Base-by-base conservation (phyloP, 2,797 vertebrate species). In the Chelidonichthys spinosus region DNA sequence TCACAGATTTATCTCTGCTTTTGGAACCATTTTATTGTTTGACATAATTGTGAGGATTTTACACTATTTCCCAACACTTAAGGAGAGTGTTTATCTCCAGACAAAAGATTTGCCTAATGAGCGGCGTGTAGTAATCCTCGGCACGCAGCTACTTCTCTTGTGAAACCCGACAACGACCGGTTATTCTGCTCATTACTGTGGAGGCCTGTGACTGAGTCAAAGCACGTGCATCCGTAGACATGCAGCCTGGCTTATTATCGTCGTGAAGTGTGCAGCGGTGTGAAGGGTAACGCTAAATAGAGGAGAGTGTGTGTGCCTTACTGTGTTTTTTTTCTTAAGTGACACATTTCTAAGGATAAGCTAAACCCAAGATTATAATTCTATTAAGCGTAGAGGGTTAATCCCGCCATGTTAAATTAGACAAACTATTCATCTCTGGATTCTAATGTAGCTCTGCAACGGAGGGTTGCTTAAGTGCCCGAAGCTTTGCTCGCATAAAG, bases 51-150 rank as follows among this genome's bases (percentile, higher is more conserved):
- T 4, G 36, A 14, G 46, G 72, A 4, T 11, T 82, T 81, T 56
- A 55, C 8, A 11, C 33, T 4, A 6, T 69, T 85, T 69, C 75
- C 17, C 25, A 71, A 82, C 18, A 56, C 54, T 42, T 62, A 54
- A 11, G 63, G 9, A 63, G 60, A 43, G 36, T 39, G 61, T 72
- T 85, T 61, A 63, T 81, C 62, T 80, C 46, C 18, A 75, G 71
- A 69, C 63, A 64, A 75, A 79, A 52, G 60, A 11, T 36, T 70
- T 79, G 49, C 37, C 72, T 83, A 86, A 84, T 72, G 39, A 80
- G 81, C 74, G 54, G 63, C 7, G 37, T 53, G 55, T 50, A 13
- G 63, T 91, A 92, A 88, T 91, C 90, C 84, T 79, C 69, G 69
- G 85, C 65, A 74, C 61, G 68, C 81, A 42, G 79, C 83, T 69